These are phyloP conservation scores for Mylabris sibirica DNA, from an alignment of 2,888 invertebrate species.

Conservation along the genomic window DNA sequence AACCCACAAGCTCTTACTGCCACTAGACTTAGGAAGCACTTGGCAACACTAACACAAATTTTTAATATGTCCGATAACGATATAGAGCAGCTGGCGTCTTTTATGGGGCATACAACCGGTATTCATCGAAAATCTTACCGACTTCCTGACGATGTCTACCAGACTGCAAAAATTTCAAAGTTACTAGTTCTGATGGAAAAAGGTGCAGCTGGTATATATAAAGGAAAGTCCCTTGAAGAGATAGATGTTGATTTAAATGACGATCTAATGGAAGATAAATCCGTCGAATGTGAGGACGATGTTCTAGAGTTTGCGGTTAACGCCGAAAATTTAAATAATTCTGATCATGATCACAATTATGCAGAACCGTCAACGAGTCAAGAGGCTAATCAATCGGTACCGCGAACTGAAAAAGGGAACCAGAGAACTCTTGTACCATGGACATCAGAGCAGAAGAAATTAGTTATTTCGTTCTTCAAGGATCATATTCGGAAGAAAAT, in stretches of 20 bases:
- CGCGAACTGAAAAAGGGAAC: no score
- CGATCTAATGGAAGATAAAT: neutral
- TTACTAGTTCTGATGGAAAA: constrained; percentile 36
- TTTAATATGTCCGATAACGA: constrained; percentile 43
- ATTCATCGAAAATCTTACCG: constrained; percentile 32
- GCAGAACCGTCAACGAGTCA: no score
- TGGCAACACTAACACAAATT: constrained; percentile 45
- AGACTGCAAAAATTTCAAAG: constrained; percentile 41
- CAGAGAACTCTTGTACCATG: no score
- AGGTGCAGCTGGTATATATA: constrained; percentile 28
- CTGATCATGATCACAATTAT: no score
- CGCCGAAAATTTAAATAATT: no score
- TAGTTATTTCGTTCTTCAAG: no score
- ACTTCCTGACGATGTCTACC: constrained; percentile 37
- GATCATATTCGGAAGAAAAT: neutral
- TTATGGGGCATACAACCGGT: constrained; percentile 42
- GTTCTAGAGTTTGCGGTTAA: no score
- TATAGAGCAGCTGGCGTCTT: constrained; percentile 43
- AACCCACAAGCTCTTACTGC: constrained; percentile 42
- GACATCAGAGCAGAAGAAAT: no score
- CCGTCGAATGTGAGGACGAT: no score
- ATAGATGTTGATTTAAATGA: constrained; percentile 31
- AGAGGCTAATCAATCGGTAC: no score
- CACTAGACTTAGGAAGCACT: constrained; percentile 44
- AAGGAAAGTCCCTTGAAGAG: constrained; percentile 39